Conservation (phyloP, 2,113 vertebrate genomes). For the Poecilia latipinna region DNA sequence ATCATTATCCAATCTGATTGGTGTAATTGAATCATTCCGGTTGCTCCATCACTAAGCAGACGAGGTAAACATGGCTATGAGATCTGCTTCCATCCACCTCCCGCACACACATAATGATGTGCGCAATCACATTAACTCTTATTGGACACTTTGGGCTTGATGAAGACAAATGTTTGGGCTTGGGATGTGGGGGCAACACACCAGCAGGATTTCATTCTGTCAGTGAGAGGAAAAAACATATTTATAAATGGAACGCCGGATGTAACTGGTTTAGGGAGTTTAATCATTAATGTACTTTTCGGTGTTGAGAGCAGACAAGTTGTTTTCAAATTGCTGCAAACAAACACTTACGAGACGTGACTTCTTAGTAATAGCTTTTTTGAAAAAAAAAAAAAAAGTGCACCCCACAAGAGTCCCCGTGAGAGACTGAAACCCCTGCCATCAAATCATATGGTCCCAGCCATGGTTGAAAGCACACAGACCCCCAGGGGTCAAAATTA, state of each 20-base stretch:
- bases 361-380: slow-evolving; percentile 22
- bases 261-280: slow-evolving; percentile 54
- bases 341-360: slow-evolving; percentile 15
- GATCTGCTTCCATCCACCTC: slow-evolving; percentile 45
- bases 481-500: slow-evolving; percentile 38
- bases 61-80: slow-evolving; percentile 73
- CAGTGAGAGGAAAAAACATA: slow-evolving; percentile 44
- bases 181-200: slow-evolving; percentile 42
- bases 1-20: slow-evolving; percentile 78
- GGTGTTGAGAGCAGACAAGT: slow-evolving; percentile 24
- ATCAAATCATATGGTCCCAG: slow-evolving; percentile 44
- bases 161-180: slow-evolving; percentile 76
- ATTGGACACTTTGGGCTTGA: slow-evolving; percentile 75
- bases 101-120: slow-evolving; percentile 64
- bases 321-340: slow-evolving; percentile 1
- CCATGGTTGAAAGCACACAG: slow-evolving; percentile 23
- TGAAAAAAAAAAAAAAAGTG: slow-evolving; percentile 3
- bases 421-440: slow-evolving; percentile 26
- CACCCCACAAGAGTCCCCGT: slow-evolving; percentile 14
- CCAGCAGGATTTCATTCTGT: slow-evolving; percentile 41
- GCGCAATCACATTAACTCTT: slow-evolving; percentile 77
- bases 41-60: slow-evolving; percentile 75
- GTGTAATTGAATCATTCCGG: slow-evolving; percentile 79
- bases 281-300: slow-evolving; percentile 55
- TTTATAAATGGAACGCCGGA: slow-evolving; percentile 47